Evolutionary conservation across 2,797 vertebrate genomes (phyloP).

Genomic region (Spea hammondii): DNA sequence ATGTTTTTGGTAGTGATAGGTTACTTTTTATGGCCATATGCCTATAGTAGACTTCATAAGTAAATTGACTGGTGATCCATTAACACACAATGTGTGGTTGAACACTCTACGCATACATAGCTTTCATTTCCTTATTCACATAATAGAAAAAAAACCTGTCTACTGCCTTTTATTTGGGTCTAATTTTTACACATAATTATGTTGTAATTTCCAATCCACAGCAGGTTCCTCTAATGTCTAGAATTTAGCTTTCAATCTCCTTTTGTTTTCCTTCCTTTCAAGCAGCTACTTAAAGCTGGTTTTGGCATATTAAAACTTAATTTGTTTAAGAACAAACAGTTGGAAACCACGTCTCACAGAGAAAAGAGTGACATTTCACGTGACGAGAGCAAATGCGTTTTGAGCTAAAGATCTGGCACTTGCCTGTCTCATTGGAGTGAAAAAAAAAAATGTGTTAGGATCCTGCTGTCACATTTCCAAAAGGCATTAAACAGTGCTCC

Average conservation of each 20-base stretch:
- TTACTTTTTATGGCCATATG: too few species aligned
- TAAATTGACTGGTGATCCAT: too few species aligned
- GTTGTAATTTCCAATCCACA: constrained; percentile 21
- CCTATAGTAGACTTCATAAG: too few species aligned
- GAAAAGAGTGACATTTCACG: constrained; percentile 63
- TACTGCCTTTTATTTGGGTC: neutral
- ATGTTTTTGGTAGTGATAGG: too few species aligned
- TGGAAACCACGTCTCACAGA: constrained; percentile 62
- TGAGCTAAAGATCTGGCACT: constrained; percentile 73
- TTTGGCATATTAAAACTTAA: constrained; percentile 71
- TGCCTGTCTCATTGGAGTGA: constrained; percentile 66
- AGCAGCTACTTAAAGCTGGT: constrained; percentile 55
- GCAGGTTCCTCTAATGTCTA: constrained; percentile 5
- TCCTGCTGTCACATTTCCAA: constrained; percentile 76
- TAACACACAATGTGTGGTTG: neutral
- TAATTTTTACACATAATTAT: constrained; percentile 28
- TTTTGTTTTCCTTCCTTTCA: constrained; percentile 58
- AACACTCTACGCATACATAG: too few species aligned
- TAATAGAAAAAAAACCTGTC: neutral
- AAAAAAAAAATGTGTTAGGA: constrained; percentile 61
- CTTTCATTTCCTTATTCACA: neutral
- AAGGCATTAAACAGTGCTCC: constrained; percentile 75
- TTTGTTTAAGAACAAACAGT: constrained; percentile 72
- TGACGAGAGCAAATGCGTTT: constrained; percentile 59
- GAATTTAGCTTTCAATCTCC: constrained; percentile 29